Evolutionary conservation across 2,797 vertebrate genomes (phyloP).

Genomic region (Myotis vivesi): DNA sequence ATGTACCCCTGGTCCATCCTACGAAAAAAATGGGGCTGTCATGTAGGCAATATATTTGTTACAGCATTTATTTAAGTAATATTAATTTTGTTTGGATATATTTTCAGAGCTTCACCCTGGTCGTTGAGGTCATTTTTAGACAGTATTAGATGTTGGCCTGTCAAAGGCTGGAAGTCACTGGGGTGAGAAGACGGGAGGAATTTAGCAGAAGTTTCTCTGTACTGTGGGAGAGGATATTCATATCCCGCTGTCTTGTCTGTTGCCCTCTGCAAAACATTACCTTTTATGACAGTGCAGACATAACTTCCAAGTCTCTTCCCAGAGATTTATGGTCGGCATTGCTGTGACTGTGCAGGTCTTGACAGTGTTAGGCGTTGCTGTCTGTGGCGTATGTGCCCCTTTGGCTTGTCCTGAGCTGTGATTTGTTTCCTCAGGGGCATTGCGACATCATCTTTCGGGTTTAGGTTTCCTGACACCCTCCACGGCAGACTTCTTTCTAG

Average conservation of each 20-base stretch:
- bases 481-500: conserved; percentile 1
- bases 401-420: not conserved
- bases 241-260: not conserved
- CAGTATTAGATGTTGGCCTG: not conserved
- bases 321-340: accelerated
- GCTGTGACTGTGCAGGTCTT: not conserved
- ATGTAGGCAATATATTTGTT: not conserved
- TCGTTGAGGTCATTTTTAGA: not conserved
- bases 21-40: not conserved
- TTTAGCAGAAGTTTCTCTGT: not conserved
- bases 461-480: conserved; percentile 50
- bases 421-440: conserved; percentile 1
- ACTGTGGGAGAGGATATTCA: not conserved
- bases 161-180: not conserved
- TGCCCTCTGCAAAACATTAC: not conserved
- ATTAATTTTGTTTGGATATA: not conserved
- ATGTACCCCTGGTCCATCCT: not conserved
- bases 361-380: not conserved
- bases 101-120: conserved; percentile 3
- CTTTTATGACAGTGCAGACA: not conserved
- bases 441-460: conserved; percentile 25
- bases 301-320: not conserved
- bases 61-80: not conserved
- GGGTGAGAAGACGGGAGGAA: not conserved
- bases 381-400: not conserved